A percentile compares a stretch with the other conserved stretches of the same genome.
Conservation (phyloP, 2,797 vertebrate species). For the Pristis pectinata region DNA sequence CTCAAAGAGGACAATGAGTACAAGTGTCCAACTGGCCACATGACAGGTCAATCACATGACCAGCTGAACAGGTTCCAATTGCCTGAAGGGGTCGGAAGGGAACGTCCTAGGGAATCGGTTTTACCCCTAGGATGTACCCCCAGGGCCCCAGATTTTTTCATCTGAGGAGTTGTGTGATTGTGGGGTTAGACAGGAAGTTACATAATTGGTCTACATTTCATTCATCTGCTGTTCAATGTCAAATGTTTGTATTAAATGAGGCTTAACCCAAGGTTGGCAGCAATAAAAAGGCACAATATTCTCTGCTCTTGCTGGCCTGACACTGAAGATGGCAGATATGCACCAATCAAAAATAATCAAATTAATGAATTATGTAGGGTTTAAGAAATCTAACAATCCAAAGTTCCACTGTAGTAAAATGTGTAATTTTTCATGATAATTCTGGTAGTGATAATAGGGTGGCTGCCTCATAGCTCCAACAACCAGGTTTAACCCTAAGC, state of each 20-base stretch:
- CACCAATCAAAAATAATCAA: neutral
- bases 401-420: neutral
- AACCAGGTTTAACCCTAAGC: too few relatives aligned
- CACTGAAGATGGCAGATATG: neutral
- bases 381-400: neutral
- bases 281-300: neutral
- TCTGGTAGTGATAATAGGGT: too few relatives aligned
- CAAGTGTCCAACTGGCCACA: neutral
- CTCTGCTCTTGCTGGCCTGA: neutral
- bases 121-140: neutral
- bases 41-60: neutral
- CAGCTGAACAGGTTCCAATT: neutral
- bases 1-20: neutral
- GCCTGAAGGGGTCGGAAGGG: neutral
- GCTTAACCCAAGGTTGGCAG: neutral
- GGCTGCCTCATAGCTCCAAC: too few relatives aligned
- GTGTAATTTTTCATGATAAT: neutral
- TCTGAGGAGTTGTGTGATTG: neutral
- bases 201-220: too few relatives aligned
- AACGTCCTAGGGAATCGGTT: neutral
- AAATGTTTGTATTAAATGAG: neutral
- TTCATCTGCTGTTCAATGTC: neutral
- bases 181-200: neutral
- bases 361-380: neutral
- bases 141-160: neutral